phyloP scores from a whole-genome alignment of 2,113 vertebrate species.

The Falcunculus frontatus region DNA sequence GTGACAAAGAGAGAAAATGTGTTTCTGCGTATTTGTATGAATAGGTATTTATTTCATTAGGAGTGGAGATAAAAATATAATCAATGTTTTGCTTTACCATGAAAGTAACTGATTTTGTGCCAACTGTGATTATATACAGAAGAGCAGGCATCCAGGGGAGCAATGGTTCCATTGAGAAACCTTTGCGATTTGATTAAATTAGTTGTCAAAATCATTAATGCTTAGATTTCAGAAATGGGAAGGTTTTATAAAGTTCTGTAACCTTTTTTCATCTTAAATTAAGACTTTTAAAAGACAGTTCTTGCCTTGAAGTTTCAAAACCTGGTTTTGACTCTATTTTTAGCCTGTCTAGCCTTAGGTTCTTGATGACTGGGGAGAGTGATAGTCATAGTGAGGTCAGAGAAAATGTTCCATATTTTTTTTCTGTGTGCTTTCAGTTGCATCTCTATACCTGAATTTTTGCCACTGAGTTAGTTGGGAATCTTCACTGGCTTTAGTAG shows the following conservation, averaged over 20 bases:
- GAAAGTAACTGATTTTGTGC: neutral
- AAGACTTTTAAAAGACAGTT: neutral
- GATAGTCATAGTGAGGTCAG: neutral
- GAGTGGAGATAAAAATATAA: neutral
- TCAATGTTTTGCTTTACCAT: neutral
- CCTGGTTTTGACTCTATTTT: neutral
- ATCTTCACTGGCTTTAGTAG: neutral
- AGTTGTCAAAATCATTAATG: neutral
- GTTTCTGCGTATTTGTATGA: neutral
- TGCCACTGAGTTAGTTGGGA: neutral
- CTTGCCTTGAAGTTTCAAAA: neutral
- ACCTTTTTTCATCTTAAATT: neutral
- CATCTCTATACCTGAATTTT: neutral
- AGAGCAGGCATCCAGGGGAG: neutral
- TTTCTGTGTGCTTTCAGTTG: neutral
- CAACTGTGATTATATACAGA: neutral
- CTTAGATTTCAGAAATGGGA: neutral
- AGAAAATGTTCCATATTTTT: neutral
- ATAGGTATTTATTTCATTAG: neutral
- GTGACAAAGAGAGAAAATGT: neutral
- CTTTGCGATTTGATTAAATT: neutral
- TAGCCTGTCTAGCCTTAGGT: neutral
- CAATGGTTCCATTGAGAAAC: neutral
- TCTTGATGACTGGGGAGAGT: neutral
- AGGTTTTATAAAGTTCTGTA: neutral